These are phyloP conservation scores for Catharus ustulatus DNA, from an alignment of 2,797 vertebrate species.

Conservation along the genomic window DNA sequence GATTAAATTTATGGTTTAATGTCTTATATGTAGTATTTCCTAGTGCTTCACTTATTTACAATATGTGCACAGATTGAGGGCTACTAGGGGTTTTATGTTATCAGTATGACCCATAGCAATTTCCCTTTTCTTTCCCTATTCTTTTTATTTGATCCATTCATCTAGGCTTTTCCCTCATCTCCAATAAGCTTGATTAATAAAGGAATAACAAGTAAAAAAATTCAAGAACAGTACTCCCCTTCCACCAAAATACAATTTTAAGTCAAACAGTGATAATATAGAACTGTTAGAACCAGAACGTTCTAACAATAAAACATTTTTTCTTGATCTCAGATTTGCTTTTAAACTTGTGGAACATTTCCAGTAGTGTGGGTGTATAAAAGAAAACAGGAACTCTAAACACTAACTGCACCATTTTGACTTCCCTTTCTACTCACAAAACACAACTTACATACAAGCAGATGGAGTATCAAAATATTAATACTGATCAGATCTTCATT, in stretches of 20 bases:
- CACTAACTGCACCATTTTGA: not conserved
- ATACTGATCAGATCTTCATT: not conserved
- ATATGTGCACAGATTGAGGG: not conserved
- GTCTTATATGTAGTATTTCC: not conserved
- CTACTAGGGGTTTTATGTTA: not conserved
- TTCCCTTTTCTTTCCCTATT: not conserved
- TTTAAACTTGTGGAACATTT: slow-evolving; percentile 26
- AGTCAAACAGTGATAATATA: not conserved
- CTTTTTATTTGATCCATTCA: not conserved
- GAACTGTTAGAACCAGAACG: not conserved
- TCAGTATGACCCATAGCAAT: not conserved
- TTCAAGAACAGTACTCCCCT: not conserved
- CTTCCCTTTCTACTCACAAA: not conserved
- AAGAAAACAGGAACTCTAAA: slow-evolving; percentile 6
- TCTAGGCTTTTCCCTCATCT: not conserved
- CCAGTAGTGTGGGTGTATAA: not conserved
- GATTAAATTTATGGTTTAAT: not conserved
- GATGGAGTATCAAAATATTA: not conserved
- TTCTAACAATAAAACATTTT: not conserved
- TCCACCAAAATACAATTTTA: not conserved
- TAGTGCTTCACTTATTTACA: not conserved
- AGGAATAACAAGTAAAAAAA: not conserved
- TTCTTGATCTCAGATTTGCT: slow-evolving; percentile 5
- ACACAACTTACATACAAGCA: not conserved
- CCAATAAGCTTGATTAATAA: not conserved